Percentiles rank a stretch among this genome's conserved stretches.
These are phyloP conservation scores for Dolomedes plantarius DNA, from an alignment of 2,888 invertebrate species.

Conservation along the genomic window DNA sequence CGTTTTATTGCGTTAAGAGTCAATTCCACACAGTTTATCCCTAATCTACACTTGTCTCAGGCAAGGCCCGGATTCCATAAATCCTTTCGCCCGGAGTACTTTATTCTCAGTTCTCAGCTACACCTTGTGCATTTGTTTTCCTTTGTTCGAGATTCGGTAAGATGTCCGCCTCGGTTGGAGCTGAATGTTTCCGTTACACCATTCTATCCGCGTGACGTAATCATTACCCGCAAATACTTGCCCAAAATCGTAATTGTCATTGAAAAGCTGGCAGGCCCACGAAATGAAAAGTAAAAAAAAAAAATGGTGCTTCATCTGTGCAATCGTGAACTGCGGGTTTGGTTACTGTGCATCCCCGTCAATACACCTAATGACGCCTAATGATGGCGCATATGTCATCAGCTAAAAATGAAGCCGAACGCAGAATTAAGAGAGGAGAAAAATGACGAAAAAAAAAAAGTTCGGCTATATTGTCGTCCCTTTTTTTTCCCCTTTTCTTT, in stretches of 20 bases:
- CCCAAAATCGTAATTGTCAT: conserved; percentile 61
- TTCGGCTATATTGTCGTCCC: conserved; percentile 23
- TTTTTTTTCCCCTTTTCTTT: conserved; percentile 19
- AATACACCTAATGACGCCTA: conserved; percentile 67
- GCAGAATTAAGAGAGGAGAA: conserved; percentile 23
- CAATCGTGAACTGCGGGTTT: conserved; percentile 66
- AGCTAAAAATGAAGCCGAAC: conserved; percentile 29
- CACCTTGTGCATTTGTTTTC: neutral
- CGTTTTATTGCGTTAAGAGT: too few relatives aligned
- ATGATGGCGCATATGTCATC: conserved; percentile 66
- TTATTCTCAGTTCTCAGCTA: neutral
- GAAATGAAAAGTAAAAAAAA: conserved; percentile 29
- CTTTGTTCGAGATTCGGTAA: neutral
- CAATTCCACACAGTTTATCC: too few relatives aligned
- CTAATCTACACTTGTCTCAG: too few relatives aligned
- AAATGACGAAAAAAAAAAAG: conserved; percentile 21
- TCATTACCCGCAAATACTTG: conserved; percentile 66
- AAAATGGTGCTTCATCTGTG: conserved; percentile 46
- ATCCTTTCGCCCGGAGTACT: neutral
- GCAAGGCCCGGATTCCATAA: too few relatives aligned
- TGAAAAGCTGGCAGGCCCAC: conserved; percentile 13
- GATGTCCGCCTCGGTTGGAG: neutral
- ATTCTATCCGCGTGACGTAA: conserved; percentile 54
- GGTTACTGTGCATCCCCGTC: conserved; percentile 63
- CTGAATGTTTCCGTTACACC: conserved; percentile 55